A percentile compares a stretch with the other conserved stretches of the same genome.
phyloP scores from a whole-genome alignment of 2,888 invertebrate genomes.

The Gastrophysa polygoni region DNA sequence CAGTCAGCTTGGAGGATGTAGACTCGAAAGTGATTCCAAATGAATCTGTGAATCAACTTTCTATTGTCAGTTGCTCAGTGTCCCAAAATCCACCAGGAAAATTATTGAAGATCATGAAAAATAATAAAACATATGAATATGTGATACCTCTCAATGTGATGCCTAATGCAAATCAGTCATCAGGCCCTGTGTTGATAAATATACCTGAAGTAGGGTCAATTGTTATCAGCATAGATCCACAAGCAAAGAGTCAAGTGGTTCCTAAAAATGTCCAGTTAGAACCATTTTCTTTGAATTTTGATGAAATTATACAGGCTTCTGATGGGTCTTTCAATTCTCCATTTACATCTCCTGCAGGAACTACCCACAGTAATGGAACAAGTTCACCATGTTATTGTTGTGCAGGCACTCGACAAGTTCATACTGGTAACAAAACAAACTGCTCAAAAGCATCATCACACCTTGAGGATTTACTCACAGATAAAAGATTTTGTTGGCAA shows the following conservation, averaged over 20 bases:
- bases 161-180: slow-evolving; percentile 21
- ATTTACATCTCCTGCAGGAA: neutral
- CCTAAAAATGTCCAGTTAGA: slow-evolving; percentile 2
- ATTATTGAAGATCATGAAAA: slow-evolving; percentile 27
- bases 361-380: neutral
- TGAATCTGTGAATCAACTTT: slow-evolving; percentile 7
- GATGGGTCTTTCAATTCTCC: neutral
- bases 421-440: neutral
- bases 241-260: neutral
- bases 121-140: slow-evolving; percentile 28
- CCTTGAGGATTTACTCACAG: slow-evolving; percentile 17
- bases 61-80: neutral
- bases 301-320: slow-evolving; percentile 8
- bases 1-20: slow-evolving; percentile 7
- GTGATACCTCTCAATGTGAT: slow-evolving; percentile 38
- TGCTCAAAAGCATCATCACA: neutral
- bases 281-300: slow-evolving; percentile 22
- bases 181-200: slow-evolving; percentile 33
- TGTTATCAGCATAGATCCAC: slow-evolving; percentile 32
- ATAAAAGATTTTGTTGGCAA: slow-evolving; percentile 33
- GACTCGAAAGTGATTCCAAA: neutral
- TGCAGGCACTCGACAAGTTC: neutral
- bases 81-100: slow-evolving; percentile 20
- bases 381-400: neutral
- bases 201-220: slow-evolving; percentile 37